Evolutionary conservation across 2,113 vertebrate genomes (phyloP).

Genomic region (Anolis carolinensis): DNA sequence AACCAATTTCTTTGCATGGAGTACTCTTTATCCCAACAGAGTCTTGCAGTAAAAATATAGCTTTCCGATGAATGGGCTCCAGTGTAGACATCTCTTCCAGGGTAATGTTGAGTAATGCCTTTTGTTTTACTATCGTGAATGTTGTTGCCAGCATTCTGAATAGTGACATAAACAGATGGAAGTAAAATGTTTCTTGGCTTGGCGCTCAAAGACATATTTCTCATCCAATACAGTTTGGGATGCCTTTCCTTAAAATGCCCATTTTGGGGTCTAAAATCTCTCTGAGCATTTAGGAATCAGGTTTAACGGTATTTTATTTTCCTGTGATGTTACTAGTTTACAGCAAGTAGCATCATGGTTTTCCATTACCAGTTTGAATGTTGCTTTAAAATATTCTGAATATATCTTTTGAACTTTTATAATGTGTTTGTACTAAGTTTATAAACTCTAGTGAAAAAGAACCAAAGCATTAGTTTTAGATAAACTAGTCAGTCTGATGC

Average conservation of each 20-base stretch:
- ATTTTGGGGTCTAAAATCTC: not conserved
- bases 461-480: not conserved
- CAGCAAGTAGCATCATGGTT: not conserved
- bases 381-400: not conserved
- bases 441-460: not conserved
- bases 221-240: not conserved
- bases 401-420: not conserved
- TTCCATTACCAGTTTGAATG: not conserved
- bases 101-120: conserved; percentile 3
- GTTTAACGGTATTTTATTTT: not conserved
- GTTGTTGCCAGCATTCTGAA: conserved; percentile 3
- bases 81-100: not conserved
- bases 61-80: conserved; percentile 12
- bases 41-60: conserved; percentile 4
- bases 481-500: not conserved
- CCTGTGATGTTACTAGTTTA: not conserved
- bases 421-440: not conserved
- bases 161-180: conserved; percentile 15
- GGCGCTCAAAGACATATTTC: not conserved
- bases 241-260: not conserved
- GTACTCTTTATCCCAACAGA: not conserved
- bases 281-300: not conserved
- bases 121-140: not conserved
- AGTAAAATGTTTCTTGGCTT: not conserved
- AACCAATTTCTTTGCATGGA: conserved; percentile 17